These are phyloP conservation scores for Mystacides longicornis DNA, from an alignment of 2,888 invertebrate species.

Conservation along the genomic window DNA sequence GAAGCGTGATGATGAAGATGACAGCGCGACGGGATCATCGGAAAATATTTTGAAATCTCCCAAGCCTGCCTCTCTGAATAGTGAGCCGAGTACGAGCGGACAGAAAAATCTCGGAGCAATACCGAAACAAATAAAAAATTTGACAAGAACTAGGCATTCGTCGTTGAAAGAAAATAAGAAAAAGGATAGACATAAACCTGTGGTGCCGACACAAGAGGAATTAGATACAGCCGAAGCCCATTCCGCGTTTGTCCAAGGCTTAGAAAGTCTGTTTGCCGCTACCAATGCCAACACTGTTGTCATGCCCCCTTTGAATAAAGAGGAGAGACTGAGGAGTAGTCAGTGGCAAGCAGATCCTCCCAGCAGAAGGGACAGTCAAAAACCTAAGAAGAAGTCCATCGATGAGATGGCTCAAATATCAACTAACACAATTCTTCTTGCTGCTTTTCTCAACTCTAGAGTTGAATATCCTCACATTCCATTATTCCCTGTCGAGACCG, in stretches of 20 bases:
- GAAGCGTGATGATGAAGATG: conserved; percentile 25
- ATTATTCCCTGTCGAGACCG: conserved; percentile 38
- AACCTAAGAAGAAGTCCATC: conserved; percentile 47
- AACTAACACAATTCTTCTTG: conserved; percentile 57
- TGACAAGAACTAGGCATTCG: conserved; percentile 48
- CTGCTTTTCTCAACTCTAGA: conserved; percentile 56
- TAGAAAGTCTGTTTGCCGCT: conserved; percentile 46
- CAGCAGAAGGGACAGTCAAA: conserved; percentile 30
- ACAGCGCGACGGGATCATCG: conserved; percentile 22
- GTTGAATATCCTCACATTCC: conserved; percentile 46
- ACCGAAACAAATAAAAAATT: conserved; percentile 58
- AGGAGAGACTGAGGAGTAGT: conserved; percentile 39
- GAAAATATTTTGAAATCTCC: conserved; percentile 26
- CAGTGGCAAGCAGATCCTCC: conserved; percentile 41
- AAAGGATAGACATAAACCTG: conserved; percentile 43
- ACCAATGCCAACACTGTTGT: conserved; percentile 46
- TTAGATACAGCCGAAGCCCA: conserved; percentile 48
- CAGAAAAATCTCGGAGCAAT: conserved; percentile 64
- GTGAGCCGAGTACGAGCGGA: conserved; percentile 37
- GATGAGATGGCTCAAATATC: conserved; percentile 57
- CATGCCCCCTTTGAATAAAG: conserved; percentile 39
- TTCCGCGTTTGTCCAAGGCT: conserved; percentile 50
- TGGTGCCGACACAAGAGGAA: conserved; percentile 35
- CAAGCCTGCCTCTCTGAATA: conserved; percentile 42
- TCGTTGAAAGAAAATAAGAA: conserved; percentile 52